Evolutionary conservation across 2,113 vertebrate species (phyloP).

Genomic region (Mus musculus): GRCm39 chr5:89117501-89118000

Average conservation of each 20-base stretch:
- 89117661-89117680: background rate
- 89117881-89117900: background rate
- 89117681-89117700: background rate
- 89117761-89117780: background rate
- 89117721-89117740: background rate
- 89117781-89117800: background rate
- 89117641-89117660: background rate
- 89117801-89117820: background rate
- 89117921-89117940: background rate
- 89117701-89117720: background rate
- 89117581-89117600: background rate
- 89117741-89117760: background rate
- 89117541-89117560: background rate
- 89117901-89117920: background rate
- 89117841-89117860: too few relatives aligned
- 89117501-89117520: background rate
- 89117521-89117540: constrained; percentile 8
- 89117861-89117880: background rate
- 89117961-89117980: background rate
- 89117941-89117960: background rate
- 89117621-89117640: background rate
- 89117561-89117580: background rate
- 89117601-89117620: background rate
- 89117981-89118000: background rate
- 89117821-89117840: background rate